Percentiles rank a stretch among this genome's conserved stretches.
Conservation (phyloP, 2,113 vertebrate species). For the Pithys albifrons region DNA sequence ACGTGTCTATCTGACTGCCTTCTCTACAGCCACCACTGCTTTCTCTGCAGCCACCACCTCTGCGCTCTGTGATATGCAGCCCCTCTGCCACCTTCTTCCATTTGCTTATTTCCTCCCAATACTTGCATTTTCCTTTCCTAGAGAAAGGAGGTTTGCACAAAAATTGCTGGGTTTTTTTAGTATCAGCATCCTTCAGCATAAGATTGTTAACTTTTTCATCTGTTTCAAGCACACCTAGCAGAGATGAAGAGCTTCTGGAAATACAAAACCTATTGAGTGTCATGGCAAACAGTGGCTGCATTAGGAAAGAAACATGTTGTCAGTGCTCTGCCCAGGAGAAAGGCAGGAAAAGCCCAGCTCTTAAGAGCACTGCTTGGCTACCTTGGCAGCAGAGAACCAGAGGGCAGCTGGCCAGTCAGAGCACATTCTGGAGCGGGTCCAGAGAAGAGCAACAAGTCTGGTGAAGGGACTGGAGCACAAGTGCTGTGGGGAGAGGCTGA, state of each 20-base stretch:
- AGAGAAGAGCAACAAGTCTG: too few species aligned
- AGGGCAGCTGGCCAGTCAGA: neutral
- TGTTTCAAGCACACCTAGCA: neutral
- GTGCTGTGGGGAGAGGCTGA: too few species aligned
- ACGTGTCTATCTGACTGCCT: neutral
- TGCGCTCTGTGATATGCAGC: neutral
- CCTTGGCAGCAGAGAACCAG: neutral
- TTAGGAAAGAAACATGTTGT: neutral
- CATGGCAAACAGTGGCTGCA: rapidly evolving
- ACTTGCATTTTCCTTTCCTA: neutral
- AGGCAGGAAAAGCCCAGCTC: neutral
- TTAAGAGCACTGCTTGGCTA: slow-evolving; percentile 26
- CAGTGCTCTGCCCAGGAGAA: neutral
- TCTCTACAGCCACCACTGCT: neutral
- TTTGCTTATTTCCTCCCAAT: neutral
- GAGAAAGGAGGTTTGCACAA: neutral
- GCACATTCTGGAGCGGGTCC: neutral
- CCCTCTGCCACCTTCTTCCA: neutral
- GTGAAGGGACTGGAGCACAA: too few species aligned
- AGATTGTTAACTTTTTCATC: neutral
- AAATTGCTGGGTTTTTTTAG: neutral
- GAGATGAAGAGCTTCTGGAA: neutral
- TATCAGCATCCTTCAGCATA: rapidly evolving
- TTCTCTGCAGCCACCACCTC: neutral
- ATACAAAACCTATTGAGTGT: neutral